Conservation (phyloP, 2,888 invertebrate genomes). For the Melanostoma mellinum region DNA sequence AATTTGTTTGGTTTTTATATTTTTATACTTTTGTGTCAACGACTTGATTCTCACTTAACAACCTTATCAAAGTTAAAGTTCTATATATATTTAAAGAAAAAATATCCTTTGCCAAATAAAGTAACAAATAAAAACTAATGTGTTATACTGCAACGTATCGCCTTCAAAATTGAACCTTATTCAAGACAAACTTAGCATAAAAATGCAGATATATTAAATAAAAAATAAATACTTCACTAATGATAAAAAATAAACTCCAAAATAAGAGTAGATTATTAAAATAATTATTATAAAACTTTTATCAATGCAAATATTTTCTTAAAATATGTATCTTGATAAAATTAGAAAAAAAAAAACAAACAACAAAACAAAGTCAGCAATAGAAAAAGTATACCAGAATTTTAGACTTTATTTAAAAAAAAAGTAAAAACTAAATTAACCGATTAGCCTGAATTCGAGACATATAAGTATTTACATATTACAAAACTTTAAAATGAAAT, state of each 20-base stretch:
- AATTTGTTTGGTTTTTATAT: too few species aligned
- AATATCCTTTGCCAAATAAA: conserved; percentile 35
- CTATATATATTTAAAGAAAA: conserved; percentile 2
- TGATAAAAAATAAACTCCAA: conserved; percentile 32
- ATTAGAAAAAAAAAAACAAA: conserved; percentile 3
- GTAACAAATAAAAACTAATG: conserved; percentile 29
- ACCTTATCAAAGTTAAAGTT: conserved; percentile 4
- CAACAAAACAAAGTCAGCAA: conserved; percentile 27
- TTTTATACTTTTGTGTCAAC: neutral
- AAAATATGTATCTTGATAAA: conserved; percentile 29
- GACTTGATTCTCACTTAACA: conserved; percentile 23
- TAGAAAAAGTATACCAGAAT: conserved; percentile 18
- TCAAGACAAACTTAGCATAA: conserved; percentile 58
- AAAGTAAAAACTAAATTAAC: neutral
- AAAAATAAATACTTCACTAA: conserved; percentile 22
- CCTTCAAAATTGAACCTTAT: conserved; percentile 67
- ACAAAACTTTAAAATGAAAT: neutral
- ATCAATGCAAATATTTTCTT: conserved; percentile 68
- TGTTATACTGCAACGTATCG: conserved; percentile 66
- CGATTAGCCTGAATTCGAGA: conserved; percentile 35
- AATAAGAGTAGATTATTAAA: conserved; percentile 28
- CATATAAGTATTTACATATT: conserved; percentile 31
- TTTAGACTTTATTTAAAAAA: neutral
- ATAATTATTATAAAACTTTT: conserved; percentile 27
- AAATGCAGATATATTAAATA: conserved; percentile 46